Conservation (phyloP, 2,888 invertebrate species). For the Liodrosophila aerea region DNA sequence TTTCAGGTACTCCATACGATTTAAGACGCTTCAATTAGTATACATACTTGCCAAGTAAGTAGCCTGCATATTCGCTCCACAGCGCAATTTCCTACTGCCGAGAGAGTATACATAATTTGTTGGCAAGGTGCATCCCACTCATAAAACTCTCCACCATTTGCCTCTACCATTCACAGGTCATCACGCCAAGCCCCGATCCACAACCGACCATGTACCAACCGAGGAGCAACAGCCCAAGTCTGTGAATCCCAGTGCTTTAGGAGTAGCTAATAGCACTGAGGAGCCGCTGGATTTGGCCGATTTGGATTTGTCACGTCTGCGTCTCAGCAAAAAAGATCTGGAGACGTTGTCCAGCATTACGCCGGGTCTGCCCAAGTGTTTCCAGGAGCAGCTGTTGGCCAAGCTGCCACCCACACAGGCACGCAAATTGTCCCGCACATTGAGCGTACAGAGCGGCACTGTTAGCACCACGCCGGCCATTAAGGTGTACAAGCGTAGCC, state of each 20-base stretch:
- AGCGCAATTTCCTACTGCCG: conserved; percentile 11
- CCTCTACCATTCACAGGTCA: conserved; percentile 49
- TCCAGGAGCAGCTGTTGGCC: conserved; percentile 88
- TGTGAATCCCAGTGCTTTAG: no score
- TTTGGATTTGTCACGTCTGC: conserved; percentile 87
- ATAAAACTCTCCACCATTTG: neutral
- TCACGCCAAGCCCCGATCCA: conserved; percentile 33
- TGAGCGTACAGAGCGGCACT: conserved; percentile 82
- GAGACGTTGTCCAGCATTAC: conserved; percentile 87
- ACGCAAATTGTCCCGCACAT: conserved; percentile 86
- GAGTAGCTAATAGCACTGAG: conserved; percentile 33
- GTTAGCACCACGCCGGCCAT: conserved; percentile 39
- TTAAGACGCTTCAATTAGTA: conserved; percentile 27
- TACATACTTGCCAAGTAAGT: conserved; percentile 50
- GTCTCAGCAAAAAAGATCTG: conserved; percentile 88
- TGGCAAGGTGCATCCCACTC: no score
- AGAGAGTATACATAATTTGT: no score
- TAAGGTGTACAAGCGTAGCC: conserved; percentile 81
- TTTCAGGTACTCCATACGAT: conserved; percentile 23
- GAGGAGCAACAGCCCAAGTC: neutral
- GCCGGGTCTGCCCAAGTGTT: conserved; percentile 87
- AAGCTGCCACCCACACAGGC: conserved; percentile 88
- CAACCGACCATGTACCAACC: conserved; percentile 30
- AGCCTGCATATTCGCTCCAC: conserved; percentile 22
- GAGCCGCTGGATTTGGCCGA: conserved; percentile 84